A percentile compares a stretch with the other conserved stretches of the same genome.
phyloP scores from a whole-genome alignment of 2,113 vertebrate species.

The Sphyrna mokarran region DNA sequence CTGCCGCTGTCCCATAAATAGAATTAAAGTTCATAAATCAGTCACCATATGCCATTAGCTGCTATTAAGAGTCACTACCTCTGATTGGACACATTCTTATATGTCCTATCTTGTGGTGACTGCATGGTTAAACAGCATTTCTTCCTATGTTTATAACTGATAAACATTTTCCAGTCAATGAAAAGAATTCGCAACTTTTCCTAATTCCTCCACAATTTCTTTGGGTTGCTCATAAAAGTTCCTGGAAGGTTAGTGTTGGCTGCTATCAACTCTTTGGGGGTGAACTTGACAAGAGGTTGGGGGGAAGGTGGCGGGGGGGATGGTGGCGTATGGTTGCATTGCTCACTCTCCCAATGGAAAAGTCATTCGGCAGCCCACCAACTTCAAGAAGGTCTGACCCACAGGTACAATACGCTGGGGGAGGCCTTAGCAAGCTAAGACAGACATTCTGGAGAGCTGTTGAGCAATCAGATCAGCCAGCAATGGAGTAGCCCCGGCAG shows the following conservation, averaged over 20 bases:
- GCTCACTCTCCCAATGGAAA: too few species aligned
- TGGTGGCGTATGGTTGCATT: too few species aligned
- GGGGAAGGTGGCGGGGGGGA: too few species aligned
- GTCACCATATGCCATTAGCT: neutral
- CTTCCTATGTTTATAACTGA: neutral
- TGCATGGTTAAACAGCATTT: neutral
- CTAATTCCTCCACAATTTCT: neutral
- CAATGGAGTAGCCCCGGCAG: too few species aligned
- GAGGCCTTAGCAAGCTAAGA: too few species aligned
- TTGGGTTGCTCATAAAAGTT: neutral
- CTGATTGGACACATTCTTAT: neutral
- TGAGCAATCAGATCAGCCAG: too few species aligned
- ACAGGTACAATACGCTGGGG: too few species aligned
- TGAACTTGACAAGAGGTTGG: too few species aligned
- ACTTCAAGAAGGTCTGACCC: too few species aligned
- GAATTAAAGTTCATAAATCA: neutral
- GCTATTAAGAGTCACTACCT: neutral
- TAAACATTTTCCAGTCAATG: neutral
- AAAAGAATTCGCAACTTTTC: neutral
- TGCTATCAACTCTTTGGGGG: neutral
- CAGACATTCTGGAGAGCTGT: too few species aligned
- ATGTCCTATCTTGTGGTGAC: neutral
- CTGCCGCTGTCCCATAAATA: neutral
- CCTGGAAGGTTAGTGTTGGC: neutral
- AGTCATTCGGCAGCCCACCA: too few species aligned